Evolutionary conservation across 2,797 vertebrate species (phyloP).

Genomic region (Lacerta bilineata): DNA sequence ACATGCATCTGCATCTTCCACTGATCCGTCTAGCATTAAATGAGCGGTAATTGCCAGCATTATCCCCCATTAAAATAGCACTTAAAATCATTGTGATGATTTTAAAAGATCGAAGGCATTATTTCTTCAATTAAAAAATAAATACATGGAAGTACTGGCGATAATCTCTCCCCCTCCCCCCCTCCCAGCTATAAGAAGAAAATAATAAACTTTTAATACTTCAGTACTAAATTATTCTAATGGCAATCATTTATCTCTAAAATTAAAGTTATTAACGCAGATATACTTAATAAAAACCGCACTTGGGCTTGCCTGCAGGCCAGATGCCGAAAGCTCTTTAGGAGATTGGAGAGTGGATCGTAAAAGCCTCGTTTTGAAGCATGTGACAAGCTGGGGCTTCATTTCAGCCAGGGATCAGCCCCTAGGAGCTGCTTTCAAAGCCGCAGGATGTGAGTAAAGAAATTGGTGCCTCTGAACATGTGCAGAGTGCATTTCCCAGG

Average conservation of each 20-base stretch:
- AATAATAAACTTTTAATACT: constrained; percentile 39
- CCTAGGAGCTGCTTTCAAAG: background rate
- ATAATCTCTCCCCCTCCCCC: background rate
- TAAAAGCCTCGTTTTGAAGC: background rate
- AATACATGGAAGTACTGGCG: constrained; percentile 19
- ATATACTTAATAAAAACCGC: constrained; percentile 39
- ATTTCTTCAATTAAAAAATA: constrained; percentile 34
- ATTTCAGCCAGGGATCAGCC: background rate
- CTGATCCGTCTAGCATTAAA: background rate
- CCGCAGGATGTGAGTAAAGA: background rate
- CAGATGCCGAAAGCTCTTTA: constrained; percentile 11
- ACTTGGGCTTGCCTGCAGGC: constrained; percentile 8
- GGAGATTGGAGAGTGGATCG: background rate
- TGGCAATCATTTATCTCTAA: constrained; percentile 39
- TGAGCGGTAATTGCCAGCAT: constrained; percentile 10
- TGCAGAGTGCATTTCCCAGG: background rate
- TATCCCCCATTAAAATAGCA: constrained; percentile 10
- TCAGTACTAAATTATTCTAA: constrained; percentile 34
- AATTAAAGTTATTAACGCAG: constrained; percentile 40
- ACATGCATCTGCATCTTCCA: background rate
- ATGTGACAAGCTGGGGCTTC: background rate
- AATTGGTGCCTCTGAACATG: background rate
- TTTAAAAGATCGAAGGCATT: constrained; percentile 11
- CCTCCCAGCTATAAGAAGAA: constrained; percentile 5
- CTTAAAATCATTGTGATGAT: background rate